Evolutionary conservation across 2,797 vertebrate species (phyloP).

Genomic region (Carduelis carduelis): DNA sequence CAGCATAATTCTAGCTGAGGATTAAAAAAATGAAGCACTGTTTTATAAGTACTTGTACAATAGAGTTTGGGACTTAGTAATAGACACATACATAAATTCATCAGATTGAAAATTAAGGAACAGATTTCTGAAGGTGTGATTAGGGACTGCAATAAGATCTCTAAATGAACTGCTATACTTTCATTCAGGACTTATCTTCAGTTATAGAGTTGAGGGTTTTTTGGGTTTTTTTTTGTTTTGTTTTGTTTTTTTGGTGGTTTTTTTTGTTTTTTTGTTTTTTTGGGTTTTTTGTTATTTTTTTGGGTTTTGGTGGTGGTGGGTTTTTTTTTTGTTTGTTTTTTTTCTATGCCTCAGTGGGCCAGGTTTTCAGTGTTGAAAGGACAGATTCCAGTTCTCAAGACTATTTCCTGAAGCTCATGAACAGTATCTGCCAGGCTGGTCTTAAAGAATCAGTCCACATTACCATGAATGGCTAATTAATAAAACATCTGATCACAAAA

Average conservation of each 20-base stretch:
- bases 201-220: not conserved
- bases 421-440: not conserved
- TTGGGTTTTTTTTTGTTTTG: not conserved
- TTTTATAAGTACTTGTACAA: not conserved
- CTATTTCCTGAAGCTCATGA: not conserved
- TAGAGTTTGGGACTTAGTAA: not conserved
- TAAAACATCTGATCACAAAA: slow-evolving; percentile 45
- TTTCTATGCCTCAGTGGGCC: not conserved
- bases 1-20: not conserved
- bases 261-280: not conserved
- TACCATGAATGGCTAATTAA: slow-evolving; percentile 19
- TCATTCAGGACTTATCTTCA: not conserved
- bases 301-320: not conserved
- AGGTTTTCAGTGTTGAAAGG: not conserved
- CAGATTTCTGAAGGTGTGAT: not conserved
- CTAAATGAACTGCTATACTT: not conserved
- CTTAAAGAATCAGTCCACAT: not conserved
- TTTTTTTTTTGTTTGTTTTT: not conserved
- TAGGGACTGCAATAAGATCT: not conserved
- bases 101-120: not conserved
- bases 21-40: not conserved
- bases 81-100: not conserved
- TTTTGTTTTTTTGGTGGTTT: too few species aligned
- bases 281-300: not conserved
- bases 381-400: not conserved